Evolutionary conservation across 2,113 vertebrate genomes (phyloP), one percentile per base, ranked within the genome.

Genomic region (Colaptes auratus): DNA sequence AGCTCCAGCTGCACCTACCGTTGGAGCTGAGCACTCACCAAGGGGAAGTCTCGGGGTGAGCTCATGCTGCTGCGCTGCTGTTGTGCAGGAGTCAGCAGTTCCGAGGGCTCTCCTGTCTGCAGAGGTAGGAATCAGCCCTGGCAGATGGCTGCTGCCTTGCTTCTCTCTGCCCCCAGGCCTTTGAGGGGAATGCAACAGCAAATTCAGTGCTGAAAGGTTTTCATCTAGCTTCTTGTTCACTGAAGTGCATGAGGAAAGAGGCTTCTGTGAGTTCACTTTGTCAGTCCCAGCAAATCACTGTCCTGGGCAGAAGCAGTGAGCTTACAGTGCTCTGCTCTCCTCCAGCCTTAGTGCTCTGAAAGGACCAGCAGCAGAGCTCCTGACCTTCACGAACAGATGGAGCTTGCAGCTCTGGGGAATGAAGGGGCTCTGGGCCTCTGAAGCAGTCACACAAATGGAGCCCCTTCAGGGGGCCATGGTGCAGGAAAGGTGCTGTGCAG

Each of bases 21-120:
- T 56, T 84, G 74, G 84, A 95, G 64, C 67, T 74, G 46, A 78
- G 71, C 64, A 82, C 71, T 89, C 84, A 95, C 58, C 85, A 50
- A 74, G 77, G 78, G 65, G 73, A 96, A 95, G 81, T 58, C 88
- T 89, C 82, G 60, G 67, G 82, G 93, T 88, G 89, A 97, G 93
- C 82, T 96, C 92, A 91, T 92, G 61, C 71, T 82, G 56, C 86
- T 83, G 69, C 0, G 6, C 69, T 85, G 73, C 69, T 65, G 39
- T 93, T 94, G 91, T 77, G 72, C 15, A 4, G 7, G 0, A 92
- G 93, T 95, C 95, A 97, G 93, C 95, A 92, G 44, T 83, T 96
- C 59, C 89, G 52, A 81, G 90, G 91, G 35, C 50, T 88, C 58
- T 82, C 5, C 0, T 65, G 52, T 80, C 88, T 84, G 67, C 74